A percentile compares a stretch with the other conserved stretches of the same genome.
Evolutionary conservation across 2,888 invertebrate genomes (phyloP).

Genomic region (Pseudococcus jackbeardsleyi): DNA sequence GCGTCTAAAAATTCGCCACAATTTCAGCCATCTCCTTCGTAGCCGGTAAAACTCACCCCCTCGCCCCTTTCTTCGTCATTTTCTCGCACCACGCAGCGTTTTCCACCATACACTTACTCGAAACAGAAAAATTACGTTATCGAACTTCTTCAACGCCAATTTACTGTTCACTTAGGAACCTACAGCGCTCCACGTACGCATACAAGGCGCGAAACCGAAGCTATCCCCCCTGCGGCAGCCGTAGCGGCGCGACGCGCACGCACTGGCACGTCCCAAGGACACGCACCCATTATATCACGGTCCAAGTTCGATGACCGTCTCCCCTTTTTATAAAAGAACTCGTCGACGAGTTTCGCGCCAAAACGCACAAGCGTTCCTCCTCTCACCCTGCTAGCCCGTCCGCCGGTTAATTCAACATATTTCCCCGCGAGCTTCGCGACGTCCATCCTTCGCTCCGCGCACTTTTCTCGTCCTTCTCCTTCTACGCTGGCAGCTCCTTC

Average conservation of each 20-base stretch:
- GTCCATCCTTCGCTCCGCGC: neutral
- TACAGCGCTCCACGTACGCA: neutral
- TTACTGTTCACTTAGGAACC: neutral
- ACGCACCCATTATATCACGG: conserved; percentile 63
- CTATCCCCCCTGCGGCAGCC: neutral
- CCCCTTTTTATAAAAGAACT: conserved; percentile 61
- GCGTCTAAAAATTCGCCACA: neutral
- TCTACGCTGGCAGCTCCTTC: neutral
- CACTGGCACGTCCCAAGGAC: conserved; percentile 64
- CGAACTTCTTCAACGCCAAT: neutral
- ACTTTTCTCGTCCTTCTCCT: neutral
- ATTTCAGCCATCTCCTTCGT: neutral
- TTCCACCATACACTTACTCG: neutral
- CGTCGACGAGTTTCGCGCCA: conserved; percentile 57
- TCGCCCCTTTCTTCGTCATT: neutral
- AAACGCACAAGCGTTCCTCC: conserved; percentile 52
- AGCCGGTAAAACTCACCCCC: neutral
- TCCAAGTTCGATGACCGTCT: conserved; percentile 64
- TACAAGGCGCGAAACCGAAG: neutral
- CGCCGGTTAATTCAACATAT: neutral
- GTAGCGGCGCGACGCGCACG: conserved; percentile 27
- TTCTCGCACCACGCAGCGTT: neutral
- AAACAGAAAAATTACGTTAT: neutral
- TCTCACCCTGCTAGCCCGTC: neutral
- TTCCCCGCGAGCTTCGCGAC: neutral